These are phyloP conservation scores for Campoletis raptor DNA, from an alignment of 2,888 invertebrate species.

Conservation along the genomic window DNA sequence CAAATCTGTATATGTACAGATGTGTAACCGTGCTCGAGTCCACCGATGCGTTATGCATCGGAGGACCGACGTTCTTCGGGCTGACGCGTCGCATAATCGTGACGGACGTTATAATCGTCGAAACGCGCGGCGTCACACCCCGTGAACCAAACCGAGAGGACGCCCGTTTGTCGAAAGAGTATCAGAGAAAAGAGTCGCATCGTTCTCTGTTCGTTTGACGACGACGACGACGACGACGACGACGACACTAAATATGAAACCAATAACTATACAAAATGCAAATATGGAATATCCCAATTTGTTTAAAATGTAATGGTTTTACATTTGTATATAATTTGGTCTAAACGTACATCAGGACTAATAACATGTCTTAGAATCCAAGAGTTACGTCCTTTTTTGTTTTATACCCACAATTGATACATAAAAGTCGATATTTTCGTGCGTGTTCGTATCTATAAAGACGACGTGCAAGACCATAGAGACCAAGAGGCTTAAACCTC, in stretches of 20 bases:
- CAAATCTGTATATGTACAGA: constrained; percentile 13
- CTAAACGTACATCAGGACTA: background rate
- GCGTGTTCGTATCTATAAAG: constrained; percentile 2
- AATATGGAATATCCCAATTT: constrained; percentile 19
- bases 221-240: background rate
- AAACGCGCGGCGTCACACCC: constrained; percentile 82
- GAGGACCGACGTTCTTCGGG: constrained; percentile 72
- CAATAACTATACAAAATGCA: background rate
- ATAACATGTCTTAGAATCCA: background rate
- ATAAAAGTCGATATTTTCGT: constrained; percentile 2
- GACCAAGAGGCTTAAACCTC: constrained; percentile 62
- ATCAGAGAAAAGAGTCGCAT: constrained; percentile 22
- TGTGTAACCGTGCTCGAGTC: constrained; percentile 47
- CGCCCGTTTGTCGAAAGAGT: constrained; percentile 63
- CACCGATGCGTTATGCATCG: constrained; percentile 73
- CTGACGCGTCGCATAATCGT: constrained; percentile 82
- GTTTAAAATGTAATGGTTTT: background rate
- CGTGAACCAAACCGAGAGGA: constrained; percentile 72
- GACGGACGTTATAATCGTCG: constrained; percentile 83
- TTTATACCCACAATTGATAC: background rate
- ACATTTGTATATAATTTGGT: background rate
- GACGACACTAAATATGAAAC: background rate
- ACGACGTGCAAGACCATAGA: constrained; percentile 12
- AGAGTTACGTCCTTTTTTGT: background rate
- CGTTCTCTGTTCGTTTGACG: constrained; percentile 12